A percentile compares a stretch with the other conserved stretches of the same genome.
Evolutionary conservation across 2,113 vertebrate species (phyloP).

Genomic region (Alces alces): DNA sequence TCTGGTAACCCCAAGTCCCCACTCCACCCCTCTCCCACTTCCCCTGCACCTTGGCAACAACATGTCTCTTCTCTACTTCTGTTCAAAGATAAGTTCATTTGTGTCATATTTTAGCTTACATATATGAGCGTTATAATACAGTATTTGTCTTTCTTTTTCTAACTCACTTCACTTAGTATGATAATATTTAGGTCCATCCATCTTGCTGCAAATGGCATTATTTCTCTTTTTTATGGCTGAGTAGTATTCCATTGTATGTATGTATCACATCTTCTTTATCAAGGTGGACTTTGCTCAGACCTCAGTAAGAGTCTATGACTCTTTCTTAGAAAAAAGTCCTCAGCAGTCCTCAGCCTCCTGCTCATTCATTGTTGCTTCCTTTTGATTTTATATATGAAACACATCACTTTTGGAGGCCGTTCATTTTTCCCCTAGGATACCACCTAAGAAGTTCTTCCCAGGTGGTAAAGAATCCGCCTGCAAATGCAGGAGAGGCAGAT

Average conservation of each 20-base stretch:
- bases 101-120: background rate
- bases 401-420: background rate
- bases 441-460: background rate
- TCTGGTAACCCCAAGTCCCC: background rate
- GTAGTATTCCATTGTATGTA: background rate
- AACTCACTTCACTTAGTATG: background rate
- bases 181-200: background rate
- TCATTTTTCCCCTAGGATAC: background rate
- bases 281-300: background rate
- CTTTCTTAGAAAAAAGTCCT: background rate
- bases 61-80: background rate
- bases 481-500: background rate
- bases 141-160: background rate
- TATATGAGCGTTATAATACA: too few species aligned
- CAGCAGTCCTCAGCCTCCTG: background rate
- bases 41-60: background rate
- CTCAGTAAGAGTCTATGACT: background rate
- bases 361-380: background rate
- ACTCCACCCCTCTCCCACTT: fast-evolving
- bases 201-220: background rate
- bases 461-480: background rate
- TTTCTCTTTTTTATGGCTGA: background rate
- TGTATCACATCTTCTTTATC: background rate
- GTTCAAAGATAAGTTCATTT: background rate
- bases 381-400: background rate